Conservation (phyloP, 2,888 invertebrate species). For the Pristionchus entomophagus region DNA sequence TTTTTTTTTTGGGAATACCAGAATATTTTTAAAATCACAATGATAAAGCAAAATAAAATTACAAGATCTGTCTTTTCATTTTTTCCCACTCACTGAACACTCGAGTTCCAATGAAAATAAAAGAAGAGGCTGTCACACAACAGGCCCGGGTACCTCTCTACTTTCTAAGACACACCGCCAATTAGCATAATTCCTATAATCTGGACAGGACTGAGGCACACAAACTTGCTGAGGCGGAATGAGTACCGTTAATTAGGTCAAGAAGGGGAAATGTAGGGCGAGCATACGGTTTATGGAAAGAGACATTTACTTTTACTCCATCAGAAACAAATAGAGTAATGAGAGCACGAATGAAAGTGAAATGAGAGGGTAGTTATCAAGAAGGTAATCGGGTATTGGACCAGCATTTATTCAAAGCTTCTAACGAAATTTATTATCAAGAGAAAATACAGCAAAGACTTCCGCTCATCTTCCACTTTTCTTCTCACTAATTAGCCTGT, state of each 20-base stretch:
- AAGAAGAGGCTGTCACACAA: neutral
- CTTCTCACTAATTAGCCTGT: neutral
- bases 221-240: neutral
- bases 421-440: no score
- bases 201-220: neutral
- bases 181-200: conserved; percentile 27
- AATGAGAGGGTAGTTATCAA: neutral
- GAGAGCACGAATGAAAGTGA: neutral
- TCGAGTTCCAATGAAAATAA: conserved; percentile 23
- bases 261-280: neutral
- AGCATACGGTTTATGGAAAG: neutral
- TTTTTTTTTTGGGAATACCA: no score
- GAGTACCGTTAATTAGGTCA: conserved; percentile 16
- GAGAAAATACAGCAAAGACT: no score
- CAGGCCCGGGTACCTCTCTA: neutral
- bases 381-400: neutral
- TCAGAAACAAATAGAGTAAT: neutral
- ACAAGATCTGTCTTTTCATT: neutral
- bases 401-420: conserved; percentile 17
- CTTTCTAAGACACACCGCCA: neutral
- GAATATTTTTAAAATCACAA: no score
- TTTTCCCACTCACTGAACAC: neutral
- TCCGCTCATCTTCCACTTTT: no score
- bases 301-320: neutral
- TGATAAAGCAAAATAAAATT: no score